Base-by-base conservation (phyloP, 1,140 invertebrate genomes). In the Halesus radiatus region DNA sequence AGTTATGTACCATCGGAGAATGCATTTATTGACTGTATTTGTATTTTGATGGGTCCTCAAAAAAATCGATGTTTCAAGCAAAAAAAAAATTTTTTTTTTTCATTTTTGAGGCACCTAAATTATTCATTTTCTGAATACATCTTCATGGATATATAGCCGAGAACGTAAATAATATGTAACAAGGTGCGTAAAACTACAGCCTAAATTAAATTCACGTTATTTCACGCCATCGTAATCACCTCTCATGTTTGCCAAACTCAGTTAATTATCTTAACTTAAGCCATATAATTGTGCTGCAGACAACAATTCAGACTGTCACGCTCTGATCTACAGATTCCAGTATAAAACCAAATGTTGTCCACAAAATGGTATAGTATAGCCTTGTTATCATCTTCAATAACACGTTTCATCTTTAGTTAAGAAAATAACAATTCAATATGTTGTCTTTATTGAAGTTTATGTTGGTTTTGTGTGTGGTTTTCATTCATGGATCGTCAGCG, bases 311-410 rank as follows among this genome's bases (percentile, higher is more conserved):
- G 23, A 66, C 52, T 66, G 81, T 76, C 81, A 84, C 73, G 83
- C 83, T 84, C 77, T 80, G 62, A 20, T 56, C 37, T 79, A 56
- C 81, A 83, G 64, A 80, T 80, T 80, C 75, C 16, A 76, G 45
- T 83, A 83, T 83, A 83, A 80, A 83, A 80, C 50, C 62, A 26
- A 68, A 78, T 22, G 23, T 58, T 58, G 1, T 29, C 20, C 20
- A 45, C 70, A 78, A 78, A 66, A 70, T 32, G 20, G n/a, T 78
- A 78, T n/a, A 70, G 52, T 70, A 3, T 56, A 64, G 37, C 64
- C 22, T 20, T 53, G 16, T 37, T 26, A 60, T 16, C n/a, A 18
- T 60, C 56, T 20, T 45, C 54, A 10, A 26, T 5, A 53, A n/a
- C 20, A 58, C 60, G 50, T 60, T 62, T 1, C 4, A 2, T 45